Conservation (phyloP, 2,888 invertebrate species). For the Pristionchus exspectatus region DNA sequence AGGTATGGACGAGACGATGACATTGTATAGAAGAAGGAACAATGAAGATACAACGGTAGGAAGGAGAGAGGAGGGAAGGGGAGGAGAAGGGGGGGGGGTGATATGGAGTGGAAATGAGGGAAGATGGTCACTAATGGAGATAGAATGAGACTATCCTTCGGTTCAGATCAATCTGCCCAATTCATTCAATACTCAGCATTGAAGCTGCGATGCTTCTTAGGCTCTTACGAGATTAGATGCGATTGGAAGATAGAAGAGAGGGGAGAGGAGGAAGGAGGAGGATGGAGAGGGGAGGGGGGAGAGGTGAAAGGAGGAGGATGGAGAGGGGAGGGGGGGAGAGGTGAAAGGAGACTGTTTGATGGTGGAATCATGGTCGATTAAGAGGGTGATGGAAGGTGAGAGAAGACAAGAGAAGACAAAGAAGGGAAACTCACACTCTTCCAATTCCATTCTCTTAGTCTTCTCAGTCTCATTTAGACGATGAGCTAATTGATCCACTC, state of each 20-base stretch:
- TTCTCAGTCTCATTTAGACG: conserved; percentile 39
- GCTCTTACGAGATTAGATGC: conserved; percentile 17
- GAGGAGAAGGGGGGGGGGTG: neutral
- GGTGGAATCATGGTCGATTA: conserved; percentile 8
- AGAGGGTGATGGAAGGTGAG: conserved; percentile 51
- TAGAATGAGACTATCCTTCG: conserved; percentile 3
- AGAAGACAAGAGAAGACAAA: conserved; percentile 37
- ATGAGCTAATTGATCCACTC: conserved; percentile 31
- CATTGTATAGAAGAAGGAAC: conserved; percentile 34
- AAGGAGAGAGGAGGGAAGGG: neutral
- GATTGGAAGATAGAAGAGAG: conserved; percentile 32
- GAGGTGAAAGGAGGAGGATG: conserved; percentile 23
- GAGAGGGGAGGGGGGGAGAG: conserved; percentile 36
- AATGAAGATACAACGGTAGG: neutral
- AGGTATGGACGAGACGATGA: conserved; percentile 32
- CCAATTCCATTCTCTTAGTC: conserved; percentile 42
- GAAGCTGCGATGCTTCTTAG: conserved; percentile 11
- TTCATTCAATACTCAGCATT: conserved; percentile 14
- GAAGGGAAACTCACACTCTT: conserved; percentile 51
- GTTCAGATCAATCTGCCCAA: conserved; percentile 1
- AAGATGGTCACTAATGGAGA: neutral
- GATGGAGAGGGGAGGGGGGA: conserved; percentile 18
- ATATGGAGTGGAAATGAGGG: neutral
- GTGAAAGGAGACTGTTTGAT: conserved; percentile 28
- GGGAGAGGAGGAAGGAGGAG: neutral